phyloP scores from a whole-genome alignment of 1,140 invertebrate species.

The Octopus bimaculoides region DNA sequence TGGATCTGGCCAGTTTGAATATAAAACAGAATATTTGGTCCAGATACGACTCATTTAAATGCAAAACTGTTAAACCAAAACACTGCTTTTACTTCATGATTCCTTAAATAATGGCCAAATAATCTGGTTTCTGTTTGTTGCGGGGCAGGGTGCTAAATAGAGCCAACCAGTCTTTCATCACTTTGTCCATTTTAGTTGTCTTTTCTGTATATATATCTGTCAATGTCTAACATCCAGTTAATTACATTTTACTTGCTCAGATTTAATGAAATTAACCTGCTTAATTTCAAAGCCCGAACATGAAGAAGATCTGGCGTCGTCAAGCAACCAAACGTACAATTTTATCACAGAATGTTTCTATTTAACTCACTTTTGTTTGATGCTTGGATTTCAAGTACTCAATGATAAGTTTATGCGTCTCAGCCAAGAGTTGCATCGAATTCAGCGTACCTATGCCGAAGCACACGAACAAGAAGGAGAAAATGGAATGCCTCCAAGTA shows the following conservation, averaged over 20 bases:
- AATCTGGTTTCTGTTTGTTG: too few species aligned
- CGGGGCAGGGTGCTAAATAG: too few species aligned
- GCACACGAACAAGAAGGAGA: constrained; percentile 36
- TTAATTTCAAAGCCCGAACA: constrained; percentile 69
- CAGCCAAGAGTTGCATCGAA: constrained; percentile 71
- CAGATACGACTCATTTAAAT: too few species aligned
- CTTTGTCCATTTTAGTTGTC: too few species aligned
- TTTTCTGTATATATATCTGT: too few species aligned
- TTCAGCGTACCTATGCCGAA: constrained; percentile 73
- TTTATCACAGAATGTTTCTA: constrained; percentile 91
- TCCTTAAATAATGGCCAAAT: too few species aligned
- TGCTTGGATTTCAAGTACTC: constrained; percentile 78
- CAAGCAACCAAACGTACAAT: constrained; percentile 55
- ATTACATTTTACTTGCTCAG: constrained; percentile 35
- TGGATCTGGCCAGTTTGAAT: too few species aligned
- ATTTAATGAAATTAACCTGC: constrained; percentile 73
- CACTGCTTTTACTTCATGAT: too few species aligned
- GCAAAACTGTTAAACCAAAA: too few species aligned
- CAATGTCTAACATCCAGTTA: too few species aligned
- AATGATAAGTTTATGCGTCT: constrained; percentile 71
- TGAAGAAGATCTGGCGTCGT: constrained; percentile 59
- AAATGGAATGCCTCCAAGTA: constrained; percentile 60
- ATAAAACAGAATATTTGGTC: too few species aligned
- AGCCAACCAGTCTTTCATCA: too few species aligned
- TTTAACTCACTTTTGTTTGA: constrained; percentile 80